phyloP scores from a whole-genome alignment of 2,797 vertebrate genomes.

The Pteropus rufus region DNA sequence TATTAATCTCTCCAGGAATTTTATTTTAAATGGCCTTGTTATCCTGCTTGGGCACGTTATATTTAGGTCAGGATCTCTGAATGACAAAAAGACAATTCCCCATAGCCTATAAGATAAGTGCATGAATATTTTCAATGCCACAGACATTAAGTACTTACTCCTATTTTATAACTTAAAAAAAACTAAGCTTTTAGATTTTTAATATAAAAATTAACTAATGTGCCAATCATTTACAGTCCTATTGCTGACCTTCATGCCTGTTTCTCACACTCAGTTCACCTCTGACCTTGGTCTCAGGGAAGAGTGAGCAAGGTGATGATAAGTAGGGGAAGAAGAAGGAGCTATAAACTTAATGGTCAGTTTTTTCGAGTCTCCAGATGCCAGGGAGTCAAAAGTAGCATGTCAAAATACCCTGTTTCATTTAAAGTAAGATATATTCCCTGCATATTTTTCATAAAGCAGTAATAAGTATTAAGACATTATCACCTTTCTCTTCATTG shows the following conservation, averaged over 20 bases:
- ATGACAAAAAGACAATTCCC: not conserved
- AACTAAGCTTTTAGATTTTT: not conserved
- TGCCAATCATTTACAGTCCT: not conserved
- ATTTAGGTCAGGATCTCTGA: not conserved
- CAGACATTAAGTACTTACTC: not conserved
- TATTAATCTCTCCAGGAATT: not conserved
- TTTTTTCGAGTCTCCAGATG: not conserved
- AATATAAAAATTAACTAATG: not conserved
- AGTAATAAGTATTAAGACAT: not conserved
- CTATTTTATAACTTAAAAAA: not conserved
- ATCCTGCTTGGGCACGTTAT: not conserved
- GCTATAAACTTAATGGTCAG: not conserved
- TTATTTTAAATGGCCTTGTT: not conserved
- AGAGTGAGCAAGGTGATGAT: not conserved
- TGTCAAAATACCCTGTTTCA: not conserved
- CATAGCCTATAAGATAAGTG: not conserved
- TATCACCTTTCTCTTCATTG: not conserved
- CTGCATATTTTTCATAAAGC: not conserved
- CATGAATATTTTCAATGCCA: not conserved
- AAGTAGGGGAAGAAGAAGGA: not conserved
- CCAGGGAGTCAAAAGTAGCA: not conserved
- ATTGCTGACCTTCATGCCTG: not conserved
- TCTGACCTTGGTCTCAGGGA: not conserved
- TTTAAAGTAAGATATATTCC: not conserved
- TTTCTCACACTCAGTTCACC: not conserved